Base-by-base conservation (phyloP, 2,113 vertebrate genomes). In the Tetrao urogallus region DNA sequence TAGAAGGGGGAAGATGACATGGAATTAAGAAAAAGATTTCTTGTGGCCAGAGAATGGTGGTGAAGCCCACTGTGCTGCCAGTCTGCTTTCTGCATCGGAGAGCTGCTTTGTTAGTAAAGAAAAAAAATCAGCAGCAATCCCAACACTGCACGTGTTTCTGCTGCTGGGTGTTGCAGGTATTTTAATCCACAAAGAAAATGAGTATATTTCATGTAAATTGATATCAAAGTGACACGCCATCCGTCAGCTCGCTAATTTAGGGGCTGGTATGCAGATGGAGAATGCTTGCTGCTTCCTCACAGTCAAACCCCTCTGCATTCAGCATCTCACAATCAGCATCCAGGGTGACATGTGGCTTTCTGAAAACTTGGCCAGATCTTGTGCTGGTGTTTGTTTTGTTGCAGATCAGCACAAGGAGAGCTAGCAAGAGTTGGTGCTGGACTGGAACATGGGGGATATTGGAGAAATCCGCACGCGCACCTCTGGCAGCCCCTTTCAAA, bases 391-490 rank as follows among this genome's bases (percentile, higher is more conserved):
- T 43, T 4, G 0, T 34, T 11, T 2, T 1, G 8, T 3, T 38
- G 43, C 34, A 17, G 57, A 3, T 7, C 50, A 27, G 78, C 3
- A 0, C 0, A 6, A 47, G 40, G 45, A 1, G 10, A 27, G 75
- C 50, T 30, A 4, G 17, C 8, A 8, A 64, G 80, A 36, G 16
- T 15, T 28, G 63, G 52, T 1, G 63, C 48, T 18, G 57, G n/a
- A 0, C 0, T 8, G n/a, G 34, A 6, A 11, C 3, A 0, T 5
- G 1, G 2, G 16, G 10, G 19, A 1, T 11, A 4, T 1, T 5
- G 47, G 32, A 28, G 16, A 2, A 1, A 32, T 4, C 2, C 0
- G 27, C 4, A 20, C 13, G 1, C 4, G 1, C 42, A 4, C 32
- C 30, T 15, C 60, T 24, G 38, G 10, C 11, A 8, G 42, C 2